A percentile compares a stretch with the other conserved stretches of the same genome.
Conservation (phyloP, 2,888 invertebrate genomes). For the Psococerastis gibbosa region DNA sequence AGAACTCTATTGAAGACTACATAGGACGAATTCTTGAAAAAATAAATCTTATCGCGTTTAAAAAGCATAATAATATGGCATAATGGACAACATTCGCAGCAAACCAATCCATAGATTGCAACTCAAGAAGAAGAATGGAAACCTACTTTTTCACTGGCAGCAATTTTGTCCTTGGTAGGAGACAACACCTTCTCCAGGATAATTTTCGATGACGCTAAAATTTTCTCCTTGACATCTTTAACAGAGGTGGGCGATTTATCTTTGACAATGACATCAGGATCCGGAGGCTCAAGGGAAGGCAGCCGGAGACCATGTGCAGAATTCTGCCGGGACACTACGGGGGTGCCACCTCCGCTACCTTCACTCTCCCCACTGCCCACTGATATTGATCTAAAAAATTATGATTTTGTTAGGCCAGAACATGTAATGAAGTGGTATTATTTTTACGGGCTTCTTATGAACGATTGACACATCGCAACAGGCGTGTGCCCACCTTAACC, state of each 20-base stretch:
- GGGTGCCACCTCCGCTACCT: slow-evolving; percentile 14
- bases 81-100: too few species aligned
- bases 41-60: too few species aligned
- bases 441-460: too few species aligned
- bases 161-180: slow-evolving; percentile 45
- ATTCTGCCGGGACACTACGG: slow-evolving; percentile 14
- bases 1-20: too few species aligned
- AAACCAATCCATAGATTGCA: too few species aligned
- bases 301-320: slow-evolving; percentile 17
- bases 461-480: too few species aligned
- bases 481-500: too few species aligned
- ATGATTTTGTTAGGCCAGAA: too few species aligned
- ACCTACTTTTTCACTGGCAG: slow-evolving; percentile 26
- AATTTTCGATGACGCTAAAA: slow-evolving; percentile 47
- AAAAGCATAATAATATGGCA: too few species aligned
- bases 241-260: slow-evolving; percentile 39
- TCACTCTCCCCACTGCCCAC: slow-evolving; percentile 12
- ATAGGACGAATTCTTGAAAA: neutral
- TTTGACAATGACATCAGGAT: slow-evolving; percentile 19
- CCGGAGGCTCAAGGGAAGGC: slow-evolving; percentile 13
- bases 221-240: slow-evolving; percentile 51
- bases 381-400: neutral
- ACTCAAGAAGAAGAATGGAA: slow-evolving; percentile 1
- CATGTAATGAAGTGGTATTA: too few species aligned
- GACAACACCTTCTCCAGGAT: slow-evolving; percentile 57